phyloP scores from a whole-genome alignment of 2,797 vertebrate genomes.

The Clarias platycephalus region DNA sequence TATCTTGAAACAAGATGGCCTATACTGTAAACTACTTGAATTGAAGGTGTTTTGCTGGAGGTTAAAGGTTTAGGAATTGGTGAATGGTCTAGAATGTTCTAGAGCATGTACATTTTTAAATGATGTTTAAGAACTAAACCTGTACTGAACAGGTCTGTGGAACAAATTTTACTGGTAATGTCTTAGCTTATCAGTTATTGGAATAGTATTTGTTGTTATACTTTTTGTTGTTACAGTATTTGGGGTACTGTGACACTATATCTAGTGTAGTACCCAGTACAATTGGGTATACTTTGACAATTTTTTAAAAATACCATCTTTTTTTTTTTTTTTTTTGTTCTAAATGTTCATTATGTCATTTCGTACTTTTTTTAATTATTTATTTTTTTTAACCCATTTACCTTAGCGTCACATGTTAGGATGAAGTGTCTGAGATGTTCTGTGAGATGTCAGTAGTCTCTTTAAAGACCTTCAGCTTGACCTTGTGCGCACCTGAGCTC shows the following conservation, averaged over 20 bases:
- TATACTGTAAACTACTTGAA: not conserved
- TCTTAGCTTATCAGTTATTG: not conserved
- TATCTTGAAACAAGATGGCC: not conserved
- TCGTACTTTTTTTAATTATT: no score
- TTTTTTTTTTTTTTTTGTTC: not conserved
- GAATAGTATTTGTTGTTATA: not conserved
- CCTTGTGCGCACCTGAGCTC: not conserved
- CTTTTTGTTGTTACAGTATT: not conserved
- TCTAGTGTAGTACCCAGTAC: no score
- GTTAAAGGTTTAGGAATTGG: not conserved
- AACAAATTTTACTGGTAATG: not conserved
- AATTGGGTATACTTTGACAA: no score
- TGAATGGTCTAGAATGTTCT: not conserved
- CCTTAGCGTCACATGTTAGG: no score
- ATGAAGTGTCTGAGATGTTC: not conserved
- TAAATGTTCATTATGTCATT: not conserved
- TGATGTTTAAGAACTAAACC: not conserved
- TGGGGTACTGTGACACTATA: not conserved
- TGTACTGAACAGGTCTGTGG: not conserved
- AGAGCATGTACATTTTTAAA: not conserved
- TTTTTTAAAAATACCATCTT: not conserved
- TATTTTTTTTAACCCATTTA: not conserved
- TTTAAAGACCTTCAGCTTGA: not conserved
- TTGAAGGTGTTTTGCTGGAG: not conserved
- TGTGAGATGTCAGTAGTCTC: no score